Evolutionary conservation across 2,888 invertebrate species (phyloP).

Genomic region (Perdita meconis): DNA sequence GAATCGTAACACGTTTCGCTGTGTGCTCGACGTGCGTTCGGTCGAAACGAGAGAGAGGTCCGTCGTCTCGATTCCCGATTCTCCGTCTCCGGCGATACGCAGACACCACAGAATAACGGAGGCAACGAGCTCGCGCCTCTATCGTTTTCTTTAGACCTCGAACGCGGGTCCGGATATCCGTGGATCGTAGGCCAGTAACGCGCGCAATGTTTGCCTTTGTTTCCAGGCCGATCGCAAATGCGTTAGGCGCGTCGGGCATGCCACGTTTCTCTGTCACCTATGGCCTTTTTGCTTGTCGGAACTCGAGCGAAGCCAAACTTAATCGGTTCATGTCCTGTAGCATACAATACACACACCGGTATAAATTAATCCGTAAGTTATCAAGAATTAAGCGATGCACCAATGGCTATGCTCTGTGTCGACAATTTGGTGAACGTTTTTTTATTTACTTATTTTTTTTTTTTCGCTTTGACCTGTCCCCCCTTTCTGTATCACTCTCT

Average conservation of each 20-base stretch:
- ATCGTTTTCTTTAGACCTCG: background rate
- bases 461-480: conserved; percentile 27
- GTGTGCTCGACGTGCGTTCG: background rate
- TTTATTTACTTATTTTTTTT: conserved; percentile 13
- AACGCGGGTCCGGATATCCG: conserved; percentile 46
- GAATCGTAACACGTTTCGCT: conserved; percentile 2
- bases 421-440: conserved; percentile 11
- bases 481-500: too few relatives aligned
- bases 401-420: conserved; percentile 81
- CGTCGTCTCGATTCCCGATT: conserved; percentile 31
- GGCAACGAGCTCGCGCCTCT: conserved; percentile 32
- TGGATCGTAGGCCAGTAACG: conserved; percentile 30
- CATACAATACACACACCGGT: conserved; percentile 80
- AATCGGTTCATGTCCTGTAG: conserved; percentile 84
- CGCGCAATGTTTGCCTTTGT: conserved; percentile 12
- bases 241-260: conserved; percentile 60
- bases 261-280: conserved; percentile 67
- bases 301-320: conserved; percentile 81
- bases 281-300: conserved; percentile 76
- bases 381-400: conserved; percentile 78
- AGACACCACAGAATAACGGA: conserved; percentile 83
- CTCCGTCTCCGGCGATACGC: conserved; percentile 43
- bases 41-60: background rate
- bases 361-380: conserved; percentile 69
- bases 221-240: conserved; percentile 36